Evolutionary conservation across 1,140 invertebrate species (phyloP), one percentile per base, ranked within the genome.

Genomic region (Drosophila dunni): DNA sequence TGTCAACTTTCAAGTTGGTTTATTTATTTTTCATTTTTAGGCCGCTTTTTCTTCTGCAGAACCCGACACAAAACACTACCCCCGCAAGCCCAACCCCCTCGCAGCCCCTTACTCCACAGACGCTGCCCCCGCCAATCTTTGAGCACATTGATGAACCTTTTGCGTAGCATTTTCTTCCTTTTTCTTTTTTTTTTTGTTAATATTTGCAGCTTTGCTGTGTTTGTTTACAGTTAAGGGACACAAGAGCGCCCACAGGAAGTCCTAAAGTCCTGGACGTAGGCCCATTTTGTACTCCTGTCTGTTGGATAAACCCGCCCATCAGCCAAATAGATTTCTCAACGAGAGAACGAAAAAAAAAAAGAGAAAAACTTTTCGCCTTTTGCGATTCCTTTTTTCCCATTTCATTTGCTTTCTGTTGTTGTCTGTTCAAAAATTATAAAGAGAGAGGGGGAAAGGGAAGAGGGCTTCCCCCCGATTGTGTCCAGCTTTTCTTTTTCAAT

Each of bases 1-100:
- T 74, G 76, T 79, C 76, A 78, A 86, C 72, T 79, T 79, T 77
- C 45, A 79, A 78, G 68, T 83, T 71, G 58, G 42, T 77, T 77
- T 83, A 79, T 86, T 88, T 79, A 79, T 79, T 83, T 73, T 88
- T 74, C 46, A 79, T 74, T 69, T 69, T 69, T 61, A 58, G 42
- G 67, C 51, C 24, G 56, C 53, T 61, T 61, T 60, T 20, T 10
- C 44, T 48, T 17, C 17, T 57, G 17, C 65, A 40, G 34, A 38
- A 50, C 42, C 24, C 6, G 24, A 6, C 24, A 4, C 24, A 29
- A 4, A 29, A 29, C 4, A 29, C 24, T 29, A 29, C 24, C 24
- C 24, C 24, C 24, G 3, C 0, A 0, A 29, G 3, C 24, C 24
- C 24, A 29, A 29, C 3, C 24, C 24, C 24, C 24, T 29, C 0